phyloP scores from a whole-genome alignment of 2,797 vertebrate genomes.

The Artibeus jamaicensis region DNA sequence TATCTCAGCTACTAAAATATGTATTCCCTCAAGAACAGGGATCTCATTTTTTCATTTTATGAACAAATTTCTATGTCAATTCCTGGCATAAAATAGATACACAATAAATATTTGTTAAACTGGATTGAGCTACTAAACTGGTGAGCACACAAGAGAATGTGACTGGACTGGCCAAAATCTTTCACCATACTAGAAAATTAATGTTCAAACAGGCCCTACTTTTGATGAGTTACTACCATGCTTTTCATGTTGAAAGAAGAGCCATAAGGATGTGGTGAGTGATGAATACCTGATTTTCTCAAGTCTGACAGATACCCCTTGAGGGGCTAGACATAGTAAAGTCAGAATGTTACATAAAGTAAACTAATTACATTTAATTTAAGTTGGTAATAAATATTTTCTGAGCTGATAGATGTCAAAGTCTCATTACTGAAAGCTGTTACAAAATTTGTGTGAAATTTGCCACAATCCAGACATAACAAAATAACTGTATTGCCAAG shows the following conservation, averaged over 20 bases:
- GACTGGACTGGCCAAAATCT: background rate
- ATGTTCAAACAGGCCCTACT: background rate
- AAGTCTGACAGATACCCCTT: background rate
- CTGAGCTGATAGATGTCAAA: background rate
- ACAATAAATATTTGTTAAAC: background rate
- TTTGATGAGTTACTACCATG: background rate
- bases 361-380: background rate
- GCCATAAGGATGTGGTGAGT: background rate
- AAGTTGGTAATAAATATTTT: conserved; percentile 15
- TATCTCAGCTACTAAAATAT: background rate
- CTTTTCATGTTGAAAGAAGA: conserved; percentile 5
- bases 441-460: conserved; percentile 32
- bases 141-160: background rate
- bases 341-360: background rate
- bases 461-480: background rate
- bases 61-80: background rate
- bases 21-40: background rate
- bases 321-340: background rate
- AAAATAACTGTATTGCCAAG: conserved; percentile 35
- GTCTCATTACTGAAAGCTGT: background rate
- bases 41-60: background rate
- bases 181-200: background rate
- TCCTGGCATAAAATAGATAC: background rate
- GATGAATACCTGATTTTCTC: background rate
- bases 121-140: background rate